Evolutionary conservation across 2,888 invertebrate genomes (phyloP).

Genomic region (Melipona beecheii): DNA sequence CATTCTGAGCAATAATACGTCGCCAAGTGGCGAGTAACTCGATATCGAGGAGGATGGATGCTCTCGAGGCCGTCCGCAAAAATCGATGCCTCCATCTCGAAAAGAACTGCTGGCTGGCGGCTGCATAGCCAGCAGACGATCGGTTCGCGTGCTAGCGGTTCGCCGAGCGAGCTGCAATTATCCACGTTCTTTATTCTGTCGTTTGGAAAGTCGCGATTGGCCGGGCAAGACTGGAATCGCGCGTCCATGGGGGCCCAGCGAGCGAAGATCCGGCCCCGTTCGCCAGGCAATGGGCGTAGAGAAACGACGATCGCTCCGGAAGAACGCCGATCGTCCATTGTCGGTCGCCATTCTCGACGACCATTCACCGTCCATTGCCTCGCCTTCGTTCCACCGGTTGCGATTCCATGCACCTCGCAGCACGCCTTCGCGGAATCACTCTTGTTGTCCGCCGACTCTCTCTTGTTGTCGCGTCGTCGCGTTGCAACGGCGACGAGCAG

Average conservation of each 20-base stretch:
- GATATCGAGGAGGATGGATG: slow-evolving; percentile 18
- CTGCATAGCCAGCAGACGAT: not conserved
- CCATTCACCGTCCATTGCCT: slow-evolving; percentile 66
- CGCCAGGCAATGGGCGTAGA: slow-evolving; percentile 58
- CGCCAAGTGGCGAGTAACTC: slow-evolving; percentile 25
- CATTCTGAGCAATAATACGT: slow-evolving; percentile 35
- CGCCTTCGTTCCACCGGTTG: slow-evolving; percentile 49
- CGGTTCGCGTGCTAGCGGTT: slow-evolving; percentile 59
- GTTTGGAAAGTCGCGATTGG: slow-evolving; percentile 72
- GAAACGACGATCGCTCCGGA: slow-evolving; percentile 74
- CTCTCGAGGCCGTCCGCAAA: slow-evolving; percentile 24
- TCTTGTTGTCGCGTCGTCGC: slow-evolving; percentile 11
- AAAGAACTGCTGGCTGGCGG: slow-evolving; percentile 26
- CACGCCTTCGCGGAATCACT: slow-evolving; percentile 45
- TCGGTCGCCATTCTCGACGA: slow-evolving; percentile 70
- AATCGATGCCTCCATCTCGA: slow-evolving; percentile 52
- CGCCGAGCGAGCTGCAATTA: slow-evolving; percentile 43
- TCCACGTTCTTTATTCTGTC: slow-evolving; percentile 50
- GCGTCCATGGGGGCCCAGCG: slow-evolving; percentile 73
- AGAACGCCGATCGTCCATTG: slow-evolving; percentile 75
- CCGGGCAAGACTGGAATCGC: slow-evolving; percentile 69
- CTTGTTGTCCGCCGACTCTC: not conserved
- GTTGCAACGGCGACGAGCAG: slow-evolving; percentile 2
- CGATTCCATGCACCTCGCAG: slow-evolving; percentile 59
- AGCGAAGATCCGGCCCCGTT: slow-evolving; percentile 82